Percentiles rank a stretch among this genome's conserved stretches.
Conservation (phyloP, 2,888 invertebrate genomes). For the Polydrusus pterygomalis region DNA sequence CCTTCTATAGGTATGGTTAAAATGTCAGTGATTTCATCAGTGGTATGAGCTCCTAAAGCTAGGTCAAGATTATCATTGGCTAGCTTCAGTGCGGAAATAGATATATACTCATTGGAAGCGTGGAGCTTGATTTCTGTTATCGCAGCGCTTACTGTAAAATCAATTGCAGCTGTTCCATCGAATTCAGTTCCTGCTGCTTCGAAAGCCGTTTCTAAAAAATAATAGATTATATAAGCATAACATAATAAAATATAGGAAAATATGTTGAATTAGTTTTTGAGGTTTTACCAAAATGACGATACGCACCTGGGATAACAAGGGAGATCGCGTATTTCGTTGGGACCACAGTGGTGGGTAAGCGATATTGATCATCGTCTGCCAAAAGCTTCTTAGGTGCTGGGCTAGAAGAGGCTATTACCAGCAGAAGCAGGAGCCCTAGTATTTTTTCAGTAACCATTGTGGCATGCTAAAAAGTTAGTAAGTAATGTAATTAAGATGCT, state of each 20-base stretch:
- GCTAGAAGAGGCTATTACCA: not conserved
- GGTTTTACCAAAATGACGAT: not conserved
- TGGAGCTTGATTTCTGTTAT: conserved; percentile 44
- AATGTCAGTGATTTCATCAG: conserved; percentile 40
- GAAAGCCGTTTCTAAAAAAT: conserved; percentile 29
- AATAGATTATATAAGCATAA: not conserved
- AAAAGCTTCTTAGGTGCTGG: not conserved
- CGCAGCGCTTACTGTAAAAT: conserved; percentile 15
- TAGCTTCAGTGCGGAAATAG: conserved; percentile 11
- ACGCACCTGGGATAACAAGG: conserved; percentile 8
- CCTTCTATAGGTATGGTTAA: conserved; percentile 23
- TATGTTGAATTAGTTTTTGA: too few relatives aligned
- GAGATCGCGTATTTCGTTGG: not conserved
- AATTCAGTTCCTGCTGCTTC: conserved; percentile 27
- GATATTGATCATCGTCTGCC: not conserved
- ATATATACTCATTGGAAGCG: conserved; percentile 36
- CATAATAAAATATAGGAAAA: too few relatives aligned
- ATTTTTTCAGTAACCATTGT: not conserved
- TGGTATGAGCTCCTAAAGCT: conserved; percentile 6
- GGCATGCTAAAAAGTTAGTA: not conserved
- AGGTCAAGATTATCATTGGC: not conserved
- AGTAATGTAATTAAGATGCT: not conserved
- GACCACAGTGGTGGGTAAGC: not conserved
- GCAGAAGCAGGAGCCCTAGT: not conserved
- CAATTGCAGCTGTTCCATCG: conserved; percentile 39